phyloP scores from a whole-genome alignment of 1,140 invertebrate genomes.

The Drosophila azteca region DNA sequence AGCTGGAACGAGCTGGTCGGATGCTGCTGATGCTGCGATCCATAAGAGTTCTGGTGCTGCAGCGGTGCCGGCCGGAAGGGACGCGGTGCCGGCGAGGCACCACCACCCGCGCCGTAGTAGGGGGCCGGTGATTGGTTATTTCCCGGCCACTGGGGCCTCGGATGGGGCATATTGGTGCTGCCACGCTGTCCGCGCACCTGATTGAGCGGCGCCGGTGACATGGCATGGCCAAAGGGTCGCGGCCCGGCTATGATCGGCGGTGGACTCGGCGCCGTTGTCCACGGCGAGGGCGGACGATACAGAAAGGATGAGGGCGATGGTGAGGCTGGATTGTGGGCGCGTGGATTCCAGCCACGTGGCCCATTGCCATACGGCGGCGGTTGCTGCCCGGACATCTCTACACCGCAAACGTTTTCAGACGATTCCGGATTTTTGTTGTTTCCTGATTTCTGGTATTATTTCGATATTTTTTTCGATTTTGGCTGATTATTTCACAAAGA shows the following conservation, averaged over 20 bases:
- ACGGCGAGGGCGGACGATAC: conserved; percentile 87
- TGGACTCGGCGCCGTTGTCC: conserved; percentile 84
- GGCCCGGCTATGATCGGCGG: conserved; percentile 87
- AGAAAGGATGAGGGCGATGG: conserved; percentile 85
- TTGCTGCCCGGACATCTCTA: conserved; percentile 86
- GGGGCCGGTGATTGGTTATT: conserved; percentile 83
- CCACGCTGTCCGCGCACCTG: conserved; percentile 83
- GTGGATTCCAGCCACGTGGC: conserved; percentile 84
- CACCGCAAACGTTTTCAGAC: conserved; percentile 23
- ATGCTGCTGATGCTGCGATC: conserved; percentile 20
- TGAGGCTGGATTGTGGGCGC: conserved; percentile 69
- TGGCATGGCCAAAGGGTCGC: conserved; percentile 84
- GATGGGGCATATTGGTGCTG: conserved; percentile 85
- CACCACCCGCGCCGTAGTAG: conserved; percentile 34
- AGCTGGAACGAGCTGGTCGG: conserved; percentile 82
- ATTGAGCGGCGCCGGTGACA: conserved; percentile 85
- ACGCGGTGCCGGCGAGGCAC: conserved; percentile 45
- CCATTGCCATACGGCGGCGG: conserved; percentile 85
- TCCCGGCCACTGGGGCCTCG: conserved; percentile 87
- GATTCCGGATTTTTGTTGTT: conserved; percentile 3
- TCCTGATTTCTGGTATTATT: conserved; percentile 26
- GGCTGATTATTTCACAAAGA: conserved; percentile 35
- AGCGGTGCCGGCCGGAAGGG: conserved; percentile 66
- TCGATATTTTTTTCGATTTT: conserved; percentile 10
- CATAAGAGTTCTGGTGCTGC: conserved; percentile 78